Conservation (phyloP, 2,113 vertebrate genomes). For the Halichoerus grypus region DNA sequence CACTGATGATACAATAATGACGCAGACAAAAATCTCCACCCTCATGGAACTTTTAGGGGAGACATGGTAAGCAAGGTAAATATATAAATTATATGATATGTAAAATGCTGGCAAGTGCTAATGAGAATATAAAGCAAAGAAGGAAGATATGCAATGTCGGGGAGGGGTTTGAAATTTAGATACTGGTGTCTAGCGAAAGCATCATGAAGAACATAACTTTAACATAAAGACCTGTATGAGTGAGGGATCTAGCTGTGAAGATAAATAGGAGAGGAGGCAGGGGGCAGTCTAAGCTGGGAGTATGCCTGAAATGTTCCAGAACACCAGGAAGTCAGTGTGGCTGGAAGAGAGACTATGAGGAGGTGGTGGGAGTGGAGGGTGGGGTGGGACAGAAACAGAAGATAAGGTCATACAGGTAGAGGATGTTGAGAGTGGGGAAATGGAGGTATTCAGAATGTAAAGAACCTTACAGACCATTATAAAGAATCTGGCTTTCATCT, state of each 20-base stretch:
- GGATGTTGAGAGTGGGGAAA: neutral
- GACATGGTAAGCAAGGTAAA: neutral
- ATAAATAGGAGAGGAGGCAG: neutral
- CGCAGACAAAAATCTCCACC: neutral
- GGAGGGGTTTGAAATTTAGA: neutral
- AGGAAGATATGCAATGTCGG: neutral
- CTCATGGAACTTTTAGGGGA: neutral
- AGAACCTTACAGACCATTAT: neutral
- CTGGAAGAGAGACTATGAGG: neutral
- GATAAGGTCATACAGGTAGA: neutral
- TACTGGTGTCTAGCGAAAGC: neutral
- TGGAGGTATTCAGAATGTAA: neutral
- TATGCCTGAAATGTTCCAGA: neutral
- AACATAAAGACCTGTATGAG: neutral
- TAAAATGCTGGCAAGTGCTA: neutral
- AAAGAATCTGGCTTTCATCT: neutral
- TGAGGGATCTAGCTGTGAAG: neutral
- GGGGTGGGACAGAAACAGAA: neutral
- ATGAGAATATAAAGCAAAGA: neutral
- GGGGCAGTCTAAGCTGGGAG: neutral
- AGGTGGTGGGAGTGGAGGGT: fast-evolving
- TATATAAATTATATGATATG: neutral
- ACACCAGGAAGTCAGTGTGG: neutral
- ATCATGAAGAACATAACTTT: neutral
- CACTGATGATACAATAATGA: neutral